These are phyloP conservation scores for Scleropages formosus DNA, from an alignment of 2,797 vertebrate species.

Conservation along the genomic window DNA sequence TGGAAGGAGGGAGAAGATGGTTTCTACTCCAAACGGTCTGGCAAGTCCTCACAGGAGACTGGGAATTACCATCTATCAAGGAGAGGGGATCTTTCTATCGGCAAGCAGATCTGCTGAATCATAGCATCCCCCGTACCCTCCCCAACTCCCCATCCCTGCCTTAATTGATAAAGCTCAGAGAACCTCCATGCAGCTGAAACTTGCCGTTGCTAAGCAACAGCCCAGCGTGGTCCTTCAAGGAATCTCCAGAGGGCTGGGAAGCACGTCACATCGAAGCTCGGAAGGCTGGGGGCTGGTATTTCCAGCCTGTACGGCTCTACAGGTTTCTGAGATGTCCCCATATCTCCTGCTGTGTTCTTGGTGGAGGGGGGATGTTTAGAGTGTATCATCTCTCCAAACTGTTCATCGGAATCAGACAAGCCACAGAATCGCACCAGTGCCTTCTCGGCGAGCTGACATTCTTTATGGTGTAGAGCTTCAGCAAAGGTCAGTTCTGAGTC, in stretches of 20 bases:
- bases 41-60: not conserved
- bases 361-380: not conserved
- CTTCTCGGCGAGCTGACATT: not conserved
- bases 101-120: constrained; percentile 31
- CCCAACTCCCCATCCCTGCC: constrained; percentile 11
- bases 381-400: too few relatives aligned
- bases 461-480: too few relatives aligned
- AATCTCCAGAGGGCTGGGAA: constrained; percentile 50
- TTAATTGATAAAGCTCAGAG: constrained; percentile 31
- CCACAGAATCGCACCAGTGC: not conserved
- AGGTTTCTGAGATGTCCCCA: constrained; percentile 23
- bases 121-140: constrained; percentile 1
- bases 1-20: not conserved
- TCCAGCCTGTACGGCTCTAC: constrained; percentile 13
- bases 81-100: constrained; percentile 23
- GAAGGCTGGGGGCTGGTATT: not conserved
- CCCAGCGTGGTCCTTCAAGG: constrained; percentile 56
- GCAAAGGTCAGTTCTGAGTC: not conserved
- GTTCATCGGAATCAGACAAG: not conserved
- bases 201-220: constrained; percentile 67
- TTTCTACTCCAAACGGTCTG: constrained; percentile 13
- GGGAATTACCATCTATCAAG: constrained; percentile 19
- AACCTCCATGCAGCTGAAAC: constrained; percentile 14
- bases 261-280: constrained; percentile 36
- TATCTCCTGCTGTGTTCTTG: not conserved